Base-by-base conservation (phyloP, 2,888 invertebrate genomes). In the Scelioninae gen. 2 region DNA sequence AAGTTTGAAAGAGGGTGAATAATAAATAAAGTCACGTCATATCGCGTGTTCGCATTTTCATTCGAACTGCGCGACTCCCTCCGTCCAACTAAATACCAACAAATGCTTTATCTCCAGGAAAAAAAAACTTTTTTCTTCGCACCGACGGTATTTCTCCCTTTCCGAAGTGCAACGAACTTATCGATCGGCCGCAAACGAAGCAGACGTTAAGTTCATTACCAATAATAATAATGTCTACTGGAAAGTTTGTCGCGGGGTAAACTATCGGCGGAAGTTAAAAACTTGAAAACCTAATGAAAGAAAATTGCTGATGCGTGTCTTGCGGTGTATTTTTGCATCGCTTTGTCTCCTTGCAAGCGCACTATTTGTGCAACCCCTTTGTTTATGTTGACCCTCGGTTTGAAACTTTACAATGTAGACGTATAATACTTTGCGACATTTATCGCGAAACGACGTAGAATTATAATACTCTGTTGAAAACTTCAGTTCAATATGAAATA, bases 1-100 rank as follows among this genome's bases (percentile, higher is more conserved):
- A 45, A 28, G 37, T 57, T 57, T 33, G 1, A 43, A 45, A 33
- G n/a, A 45, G 45, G 45, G 25, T 57, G 43, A n/a, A 57, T 57
- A 45, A 19, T 33, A 45, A 18, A 57, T 57, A 10, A 43, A 39
- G 15, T 39, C n/a, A 39, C 9, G 10, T 6, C 25, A 37, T 39
- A 11, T 19, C 15, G 10, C n/a, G n/a, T 1, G n/a, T 1, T 9
- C n/a, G 39, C 13, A 11, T n/a, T 13, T 53, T 39, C 25, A 19
- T 18, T 22, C 10, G 4, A 10, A 5, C 9, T 6, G 2, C 37
- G 7, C 2, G 13, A n/a, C 2, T n/a, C 2, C 33, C n/a, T 1
- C 3, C 2, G 31, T 39, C 11, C 11, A 52, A 52, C 19, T 19
- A 22, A 22, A 52, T 18, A n/a, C 0, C 1, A 37, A 22, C 22